Evolutionary conservation across 2,888 invertebrate genomes (phyloP), one percentile per base, ranked within the genome.

Genomic region (Drosophila neoperkinsi): DNA sequence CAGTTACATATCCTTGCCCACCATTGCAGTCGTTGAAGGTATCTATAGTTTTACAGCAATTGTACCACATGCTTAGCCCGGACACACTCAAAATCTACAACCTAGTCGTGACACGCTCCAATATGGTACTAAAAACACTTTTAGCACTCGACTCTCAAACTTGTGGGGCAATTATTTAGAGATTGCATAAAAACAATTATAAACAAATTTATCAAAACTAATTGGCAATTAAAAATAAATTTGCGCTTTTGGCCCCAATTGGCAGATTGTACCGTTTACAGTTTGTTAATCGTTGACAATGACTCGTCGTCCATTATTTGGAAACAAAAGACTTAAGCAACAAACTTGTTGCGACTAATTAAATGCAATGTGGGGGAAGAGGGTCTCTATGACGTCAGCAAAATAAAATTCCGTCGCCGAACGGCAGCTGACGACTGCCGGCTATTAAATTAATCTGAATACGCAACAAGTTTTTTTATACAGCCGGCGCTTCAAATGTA

Each of bases 251-350:
- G 28, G n/a, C 11, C 31, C 33, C 16, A n/a, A 36, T 38, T 18
- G 9, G 18, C 4, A 11, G 51, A 33, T 16, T 28, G 16, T 9
- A 10, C 31, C 0, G n/a, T 30, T 7, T 25, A 65, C 60, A 74
- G 71, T 71, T 80, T 63, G 1, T 0, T 4, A 69, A 43, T 13
- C 10, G 72, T 50, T 63, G 25, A 18, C 30, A 49, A 33, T 43
- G 53, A 55, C 31, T 41, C 13, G 31, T 13, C 13, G 28, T 7
- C 41, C 56, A 52, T 43, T 49, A 56, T 57, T 60, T 9, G 9
- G 13, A 81, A 81, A 90, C 90, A 72, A 91, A 91, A 83, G 91
- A 91, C 85, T 91, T 75, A 84, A 86, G 81, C 78, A 68, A 62
- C 87, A 84, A 91, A 91, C 91, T 84, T 74, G 77, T 61, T 73